Evolutionary conservation across 2,113 vertebrate species (phyloP), one percentile per base, ranked within the genome.

Genomic region (Larimichthys crocea): DNA sequence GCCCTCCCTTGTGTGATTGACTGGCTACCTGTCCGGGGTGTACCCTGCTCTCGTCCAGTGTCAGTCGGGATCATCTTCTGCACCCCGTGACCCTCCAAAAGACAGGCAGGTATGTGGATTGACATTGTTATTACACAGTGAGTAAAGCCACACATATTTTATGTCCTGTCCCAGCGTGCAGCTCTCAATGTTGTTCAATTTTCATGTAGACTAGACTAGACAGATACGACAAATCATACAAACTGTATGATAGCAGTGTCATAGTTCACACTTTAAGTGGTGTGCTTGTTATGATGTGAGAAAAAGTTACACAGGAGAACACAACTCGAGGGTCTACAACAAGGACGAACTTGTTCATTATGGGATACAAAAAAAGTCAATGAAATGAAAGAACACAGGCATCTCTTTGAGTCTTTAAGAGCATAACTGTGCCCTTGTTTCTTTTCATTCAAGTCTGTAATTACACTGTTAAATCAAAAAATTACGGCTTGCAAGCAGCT

Each of bases 341-440:
- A 62, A 24, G 20, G 31, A 68, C 55, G 53, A 35, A 35, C 2
- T 55, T 79, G n/a, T 49, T 80, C 55, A 64, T 73, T 42, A 29
- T 44, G 59, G 44, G 44, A 59, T 64, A 31, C 9, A 26, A 64
- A 73, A 52, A 62, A 74, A 20, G 69, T 77, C 15, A 79, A 9
- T 29, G 17, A 48, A 83, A 69, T 72, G 60, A 80, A 72, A 76
- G 65, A 80, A 88, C 42, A 77, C 83, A 79, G 74, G 22, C 31
- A 31, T 10, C 40, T 31, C 52, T 84, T 82, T 61, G 62, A 60
- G 64, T 31, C 52, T 84, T 82, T 61, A 66, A 60, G 64, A 68
- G 22, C 42, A 71, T 46, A 48, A 60, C 19, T 16, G 70, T 19
- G 24, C 48, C 31, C 10, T 19, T 66, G 64, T 71, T 74, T 77